Evolutionary conservation across 2,797 vertebrate species (phyloP), one percentile per base, ranked within the genome.

Genomic region (Tarsius wallacei): DNA sequence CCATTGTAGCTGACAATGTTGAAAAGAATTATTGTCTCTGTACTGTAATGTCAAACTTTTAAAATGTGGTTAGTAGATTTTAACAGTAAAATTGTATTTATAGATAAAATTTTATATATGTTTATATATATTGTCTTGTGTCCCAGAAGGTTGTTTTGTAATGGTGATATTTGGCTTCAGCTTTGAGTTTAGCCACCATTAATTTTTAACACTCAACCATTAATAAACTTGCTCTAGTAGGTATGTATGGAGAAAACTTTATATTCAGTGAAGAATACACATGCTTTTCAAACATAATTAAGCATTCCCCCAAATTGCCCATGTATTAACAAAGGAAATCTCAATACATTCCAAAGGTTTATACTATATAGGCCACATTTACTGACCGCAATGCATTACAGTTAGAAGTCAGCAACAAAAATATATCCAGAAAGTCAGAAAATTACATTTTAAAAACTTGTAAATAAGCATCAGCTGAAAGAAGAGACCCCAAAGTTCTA

Each of bases 361-460:
- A 61, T 71, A 47, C 22, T 31, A 47, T 9, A 16, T 2, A 51
- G 15, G 53, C 13, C 24, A 16, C 49, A 33, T 82, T 55, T 64
- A 70, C 36, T 28, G 68, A 61, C n/a, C 74, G 36, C 11, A 93
- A 1, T 57, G 19, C 11, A 42, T 42, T 19, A 53, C 22, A 19
- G 16, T 70, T 84, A 85, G n/a, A 66, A 80, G 77, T 49, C 55
- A 22, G 22, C 21, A 68, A 87, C 55, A 87, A 47, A 85, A 91
- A 61, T 51, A 28, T 24, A 42, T 47, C 64, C 49, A 94, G 66
- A 68, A 95, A 91, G 63, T 47, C 36, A 91, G 78, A 91, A 78
- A 88, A 64, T 53, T 47, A 15, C 28, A 82, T 59, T 11, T 71
- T 19, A 33, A 76, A 80, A 80, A 63, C 8, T 63, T 80, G 22